Base-by-base conservation (phyloP, 2,888 invertebrate genomes). In the Ichneumon xanthorius region DNA sequence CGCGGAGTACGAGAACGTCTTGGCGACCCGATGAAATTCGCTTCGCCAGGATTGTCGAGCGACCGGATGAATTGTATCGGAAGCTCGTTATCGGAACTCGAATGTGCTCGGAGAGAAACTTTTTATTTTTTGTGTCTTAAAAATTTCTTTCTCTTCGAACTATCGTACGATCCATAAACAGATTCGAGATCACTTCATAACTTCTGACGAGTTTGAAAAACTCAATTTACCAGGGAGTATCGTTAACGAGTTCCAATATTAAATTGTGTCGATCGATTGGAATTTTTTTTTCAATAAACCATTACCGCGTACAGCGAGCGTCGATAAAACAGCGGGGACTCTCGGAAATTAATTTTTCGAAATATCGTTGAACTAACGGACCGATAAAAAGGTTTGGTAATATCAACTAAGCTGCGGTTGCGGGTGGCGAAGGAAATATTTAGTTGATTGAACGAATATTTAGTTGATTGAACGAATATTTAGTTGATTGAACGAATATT, bases 61-160 rank as follows among this genome's bases (percentile, higher is more conserved):
- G 53, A 65, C 53, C 55, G 22, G 30, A 67, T 55, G 30, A 80
- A 58, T 78, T 67, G 65, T 22, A 82, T 65, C 11, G 53, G 33
- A 58, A 72, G 70, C 79, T 61, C n/a, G 71, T 65, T 65, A 37
- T 50, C 65, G 75, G 75, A 48, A 45, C 65, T 48, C 22, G 63
- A 65, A 53, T 33, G 19, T 22, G 19, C 14, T 11, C 14, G 19
- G 30, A 19, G 65, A 53, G n/a, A 16, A 63, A 63, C 61, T 63
- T 63, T 33, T 33, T 45, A 45, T 45, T 45, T 72, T 55, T 72
- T 22, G 22, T 58, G 37, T 22, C 40, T 22, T 0, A 26, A 30
- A 63, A 14, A 33, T 33, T 40, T 45, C 22, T 67, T 37, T 63
- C 26, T 65, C 22, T 40, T 63, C 61, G 33, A 33, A 63, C 33